These are phyloP conservation scores for Drosophila sproati DNA, from an alignment of 1,140 invertebrate genomes.

Conservation along the genomic window DNA sequence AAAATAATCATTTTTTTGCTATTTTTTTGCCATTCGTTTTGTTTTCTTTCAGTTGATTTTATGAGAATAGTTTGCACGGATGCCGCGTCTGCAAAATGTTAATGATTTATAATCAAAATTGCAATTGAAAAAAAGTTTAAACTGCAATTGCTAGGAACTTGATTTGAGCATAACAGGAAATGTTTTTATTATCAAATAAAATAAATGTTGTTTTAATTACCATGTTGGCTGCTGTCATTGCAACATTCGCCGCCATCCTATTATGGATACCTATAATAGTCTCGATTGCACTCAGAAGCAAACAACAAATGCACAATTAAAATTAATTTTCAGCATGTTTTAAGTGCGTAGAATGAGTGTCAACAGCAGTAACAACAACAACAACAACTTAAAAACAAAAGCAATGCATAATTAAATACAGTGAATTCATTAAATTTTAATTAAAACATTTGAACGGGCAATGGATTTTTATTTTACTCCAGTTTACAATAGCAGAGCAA, in stretches of 20 bases:
- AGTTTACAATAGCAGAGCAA: constrained; percentile 41
- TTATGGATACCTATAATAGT: constrained; percentile 35
- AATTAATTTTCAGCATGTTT: constrained; percentile 73
- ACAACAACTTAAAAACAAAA: constrained; percentile 51
- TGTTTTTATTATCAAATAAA: constrained; percentile 55
- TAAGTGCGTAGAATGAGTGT: constrained; percentile 33
- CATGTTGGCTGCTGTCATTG: constrained; percentile 35
- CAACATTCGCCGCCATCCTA: constrained; percentile 10
- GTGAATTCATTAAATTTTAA: constrained; percentile 82
- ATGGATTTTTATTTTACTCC: constrained; percentile 75
- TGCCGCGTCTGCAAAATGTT: constrained; percentile 26
- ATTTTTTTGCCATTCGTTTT: constrained; percentile 36
- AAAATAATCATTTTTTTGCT: constrained; percentile 25
- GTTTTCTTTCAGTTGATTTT: constrained; percentile 35
- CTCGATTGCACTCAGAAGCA: constrained; percentile 36
- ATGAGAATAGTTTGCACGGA: constrained; percentile 53
- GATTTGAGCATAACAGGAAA: constrained; percentile 20
- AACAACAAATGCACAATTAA: constrained; percentile 60
- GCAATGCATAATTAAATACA: constrained; percentile 81
- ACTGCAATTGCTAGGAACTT: constrained; percentile 7
- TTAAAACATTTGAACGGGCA: constrained; percentile 80
- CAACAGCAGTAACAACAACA: constrained; percentile 28
- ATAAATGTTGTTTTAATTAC: constrained; percentile 76
- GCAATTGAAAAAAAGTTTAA: constrained; percentile 21
- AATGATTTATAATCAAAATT: constrained; percentile 64